A percentile compares a stretch with the other conserved stretches of the same genome.
phyloP scores from a whole-genome alignment of 2,888 invertebrate genomes.

The Cynaeus angustus region DNA sequence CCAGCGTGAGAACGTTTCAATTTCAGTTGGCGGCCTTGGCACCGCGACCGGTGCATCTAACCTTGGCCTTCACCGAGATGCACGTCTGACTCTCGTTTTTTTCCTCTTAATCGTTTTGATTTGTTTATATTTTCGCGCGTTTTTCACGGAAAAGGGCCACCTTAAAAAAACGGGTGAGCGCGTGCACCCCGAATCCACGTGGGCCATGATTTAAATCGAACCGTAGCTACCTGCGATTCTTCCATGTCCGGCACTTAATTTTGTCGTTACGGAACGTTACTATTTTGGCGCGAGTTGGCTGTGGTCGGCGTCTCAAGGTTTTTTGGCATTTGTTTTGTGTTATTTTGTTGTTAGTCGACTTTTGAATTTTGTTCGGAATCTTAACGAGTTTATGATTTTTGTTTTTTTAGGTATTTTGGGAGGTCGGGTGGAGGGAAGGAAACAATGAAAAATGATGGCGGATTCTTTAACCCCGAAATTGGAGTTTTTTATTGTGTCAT shows the following conservation, averaged over 20 bases:
- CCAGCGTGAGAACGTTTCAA: conserved; percentile 4
- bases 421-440: background rate
- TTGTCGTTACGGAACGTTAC: conserved; percentile 41
- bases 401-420: conserved; percentile 26
- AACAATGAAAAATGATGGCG: conserved; percentile 41
- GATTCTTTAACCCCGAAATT: conserved; percentile 31
- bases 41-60: conserved; percentile 62
- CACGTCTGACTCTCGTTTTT: conserved; percentile 50
- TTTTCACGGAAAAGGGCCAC: background rate
- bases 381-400: conserved; percentile 53
- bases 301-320: conserved; percentile 37
- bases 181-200: conserved; percentile 14
- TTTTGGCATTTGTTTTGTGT: conserved; percentile 41
- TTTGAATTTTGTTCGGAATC: conserved; percentile 53
- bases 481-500: conserved; percentile 34
- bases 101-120: conserved; percentile 11
- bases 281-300: conserved; percentile 38
- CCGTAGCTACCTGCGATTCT: conserved; percentile 9
- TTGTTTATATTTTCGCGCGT: conserved; percentile 21
- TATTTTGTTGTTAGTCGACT: conserved; percentile 48
- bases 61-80: conserved; percentile 69
- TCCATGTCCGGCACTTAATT: conserved; percentile 24
- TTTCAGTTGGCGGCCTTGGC: conserved; percentile 62
- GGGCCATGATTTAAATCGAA: background rate
- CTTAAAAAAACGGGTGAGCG: background rate